A percentile compares a stretch with the other conserved stretches of the same genome.
Evolutionary conservation across 2,113 vertebrate species (phyloP).

Genomic region (Sialia sialis): DNA sequence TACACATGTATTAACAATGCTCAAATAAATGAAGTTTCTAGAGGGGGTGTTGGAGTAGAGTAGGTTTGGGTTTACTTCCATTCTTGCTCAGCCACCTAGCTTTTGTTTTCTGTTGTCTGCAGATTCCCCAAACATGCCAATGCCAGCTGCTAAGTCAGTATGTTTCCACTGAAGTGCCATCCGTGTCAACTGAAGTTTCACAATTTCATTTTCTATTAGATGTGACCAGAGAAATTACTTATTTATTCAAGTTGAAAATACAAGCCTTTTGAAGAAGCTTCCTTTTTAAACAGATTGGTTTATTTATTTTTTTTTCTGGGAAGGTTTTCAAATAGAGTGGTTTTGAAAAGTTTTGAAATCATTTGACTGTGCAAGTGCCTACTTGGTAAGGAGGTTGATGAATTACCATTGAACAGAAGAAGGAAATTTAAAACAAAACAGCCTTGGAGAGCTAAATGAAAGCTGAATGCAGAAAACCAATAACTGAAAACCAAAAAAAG

Average conservation of each 20-base stretch:
- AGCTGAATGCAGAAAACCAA: neutral
- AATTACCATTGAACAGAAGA: neutral
- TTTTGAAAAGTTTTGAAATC: conserved; percentile 40
- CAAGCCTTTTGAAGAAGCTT: neutral
- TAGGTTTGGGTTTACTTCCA: neutral
- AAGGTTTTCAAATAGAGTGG: neutral
- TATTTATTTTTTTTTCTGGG: neutral
- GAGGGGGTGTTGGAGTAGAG: neutral
- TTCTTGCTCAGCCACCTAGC: neutral
- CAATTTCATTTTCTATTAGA: neutral
- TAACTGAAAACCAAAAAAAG: neutral
- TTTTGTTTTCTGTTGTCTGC: neutral
- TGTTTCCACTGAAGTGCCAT: neutral
- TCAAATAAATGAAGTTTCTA: neutral
- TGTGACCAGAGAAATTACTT: neutral
- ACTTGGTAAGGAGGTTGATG: conserved; percentile 7
- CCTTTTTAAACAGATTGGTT: neutral
- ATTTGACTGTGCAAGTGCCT: conserved; percentile 37
- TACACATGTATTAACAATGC: neutral
- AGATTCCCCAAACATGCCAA: neutral
- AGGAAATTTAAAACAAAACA: neutral
- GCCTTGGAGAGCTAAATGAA: neutral
- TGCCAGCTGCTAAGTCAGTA: neutral
- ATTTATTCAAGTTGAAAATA: neutral
- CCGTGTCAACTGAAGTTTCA: neutral